A percentile compares a stretch with the other conserved stretches of the same genome.
Conservation (phyloP, 2,797 vertebrate genomes). For the Artibeus lituratus region DNA sequence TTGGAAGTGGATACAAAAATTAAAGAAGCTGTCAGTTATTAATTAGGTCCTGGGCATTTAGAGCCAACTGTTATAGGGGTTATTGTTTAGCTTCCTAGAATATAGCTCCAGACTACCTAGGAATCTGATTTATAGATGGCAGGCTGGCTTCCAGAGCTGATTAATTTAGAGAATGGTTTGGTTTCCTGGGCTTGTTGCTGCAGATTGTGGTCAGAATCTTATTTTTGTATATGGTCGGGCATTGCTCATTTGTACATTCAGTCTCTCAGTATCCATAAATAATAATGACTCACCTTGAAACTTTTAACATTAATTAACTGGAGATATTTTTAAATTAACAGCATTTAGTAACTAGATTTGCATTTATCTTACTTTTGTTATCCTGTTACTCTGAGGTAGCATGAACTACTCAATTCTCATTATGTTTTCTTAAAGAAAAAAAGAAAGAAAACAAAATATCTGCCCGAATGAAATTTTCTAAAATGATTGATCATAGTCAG, state of each 20-base stretch:
- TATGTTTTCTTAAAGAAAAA: neutral
- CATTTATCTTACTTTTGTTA: neutral
- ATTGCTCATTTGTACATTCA: neutral
- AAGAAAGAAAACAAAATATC: neutral
- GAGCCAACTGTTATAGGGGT: neutral
- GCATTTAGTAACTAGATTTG: neutral
- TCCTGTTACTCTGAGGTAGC: neutral
- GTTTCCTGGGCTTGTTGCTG: neutral
- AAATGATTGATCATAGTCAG: neutral
- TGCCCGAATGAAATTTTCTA: conserved; percentile 9
- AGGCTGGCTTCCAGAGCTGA: neutral
- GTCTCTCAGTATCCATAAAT: neutral
- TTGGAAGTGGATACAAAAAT: neutral
- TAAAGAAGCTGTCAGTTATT: neutral
- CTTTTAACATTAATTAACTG: neutral
- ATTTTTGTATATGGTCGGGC: neutral
- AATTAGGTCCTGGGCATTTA: neutral
- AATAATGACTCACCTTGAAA: neutral
- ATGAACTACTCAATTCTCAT: neutral
- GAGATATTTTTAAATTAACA: neutral
- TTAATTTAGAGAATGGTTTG: neutral
- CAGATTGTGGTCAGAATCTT: neutral
- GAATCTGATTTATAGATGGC: neutral
- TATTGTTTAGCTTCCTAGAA: neutral
- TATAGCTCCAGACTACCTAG: neutral